These are phyloP conservation scores for Ancistrus triradiatus DNA, from an alignment of 2,113 vertebrate species.

Conservation along the genomic window DNA sequence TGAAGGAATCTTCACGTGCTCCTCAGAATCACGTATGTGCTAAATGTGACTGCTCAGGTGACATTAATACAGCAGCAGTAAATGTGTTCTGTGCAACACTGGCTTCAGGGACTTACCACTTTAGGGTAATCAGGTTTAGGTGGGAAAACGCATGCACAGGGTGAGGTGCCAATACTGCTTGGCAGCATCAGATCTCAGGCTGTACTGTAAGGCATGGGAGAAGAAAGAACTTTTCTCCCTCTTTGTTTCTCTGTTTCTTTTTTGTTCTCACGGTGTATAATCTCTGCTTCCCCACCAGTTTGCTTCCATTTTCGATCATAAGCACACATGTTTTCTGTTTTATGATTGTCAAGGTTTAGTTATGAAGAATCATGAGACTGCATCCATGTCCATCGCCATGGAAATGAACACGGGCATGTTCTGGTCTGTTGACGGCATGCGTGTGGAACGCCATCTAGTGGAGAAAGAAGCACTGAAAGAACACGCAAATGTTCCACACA, in stretches of 20 bases:
- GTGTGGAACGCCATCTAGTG: slow-evolving; percentile 33
- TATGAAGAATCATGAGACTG: neutral
- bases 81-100: slow-evolving; percentile 5
- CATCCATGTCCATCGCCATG: neutral
- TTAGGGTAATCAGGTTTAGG: slow-evolving; percentile 5
- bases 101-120: slow-evolving; percentile 28
- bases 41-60: neutral
- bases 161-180: slow-evolving; percentile 23
- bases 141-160: slow-evolving; percentile 23
- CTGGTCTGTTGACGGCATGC: neutral
- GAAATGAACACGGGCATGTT: neutral
- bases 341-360: neutral
- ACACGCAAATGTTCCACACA: neutral
- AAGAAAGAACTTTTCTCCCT: neutral
- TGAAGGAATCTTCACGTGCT: neutral
- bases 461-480: neutral
- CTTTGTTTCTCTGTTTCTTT: neutral
- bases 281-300: neutral
- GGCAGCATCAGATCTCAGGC: neutral
- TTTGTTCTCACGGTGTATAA: neutral
- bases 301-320: neutral
- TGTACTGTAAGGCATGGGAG: neutral
- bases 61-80: neutral
- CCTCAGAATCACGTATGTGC: neutral
- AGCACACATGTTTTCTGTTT: neutral